A percentile compares a stretch with the other conserved stretches of the same genome.
Conservation (phyloP, 2,888 invertebrate species). For the Cyrtodaria siliqua region DNA sequence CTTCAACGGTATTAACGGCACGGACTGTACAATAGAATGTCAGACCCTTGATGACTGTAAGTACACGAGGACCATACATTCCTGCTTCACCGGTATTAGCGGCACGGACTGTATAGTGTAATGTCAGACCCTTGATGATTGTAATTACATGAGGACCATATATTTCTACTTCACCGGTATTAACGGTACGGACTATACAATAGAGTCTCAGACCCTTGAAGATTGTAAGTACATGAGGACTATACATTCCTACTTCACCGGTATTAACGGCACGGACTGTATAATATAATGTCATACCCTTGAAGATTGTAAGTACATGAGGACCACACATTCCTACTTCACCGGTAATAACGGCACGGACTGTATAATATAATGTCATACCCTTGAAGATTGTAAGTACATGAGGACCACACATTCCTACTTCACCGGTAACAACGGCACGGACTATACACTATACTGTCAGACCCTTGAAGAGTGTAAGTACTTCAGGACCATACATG, state of each 20-base stretch:
- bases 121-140: too few relatives aligned
- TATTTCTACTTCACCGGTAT: constrained; percentile 51
- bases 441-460: constrained; percentile 42
- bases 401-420: constrained; percentile 52
- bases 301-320: too few relatives aligned
- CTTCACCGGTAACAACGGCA: constrained; percentile 42
- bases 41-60: constrained; percentile 49
- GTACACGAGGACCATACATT: too few relatives aligned
- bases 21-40: constrained; percentile 42
- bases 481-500: too few relatives aligned
- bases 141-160: too few relatives aligned
- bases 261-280: too few relatives aligned
- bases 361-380: constrained; percentile 35
- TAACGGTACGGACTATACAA: constrained; percentile 42
- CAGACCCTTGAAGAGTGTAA: constrained; percentile 49
- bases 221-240: constrained; percentile 61
- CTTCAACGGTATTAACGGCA: constrained; percentile 42
- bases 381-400: constrained; percentile 56
- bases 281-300: too few relatives aligned
- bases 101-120: too few relatives aligned
- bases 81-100: too few relatives aligned
- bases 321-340: constrained; percentile 54
- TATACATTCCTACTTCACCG: too few relatives aligned
- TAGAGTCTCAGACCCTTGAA: constrained; percentile 38
- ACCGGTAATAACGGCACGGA: constrained; percentile 50